A percentile compares a stretch with the other conserved stretches of the same genome.
Conservation (phyloP, 2,888 invertebrate genomes). For the Cyrtodaria siliqua region DNA sequence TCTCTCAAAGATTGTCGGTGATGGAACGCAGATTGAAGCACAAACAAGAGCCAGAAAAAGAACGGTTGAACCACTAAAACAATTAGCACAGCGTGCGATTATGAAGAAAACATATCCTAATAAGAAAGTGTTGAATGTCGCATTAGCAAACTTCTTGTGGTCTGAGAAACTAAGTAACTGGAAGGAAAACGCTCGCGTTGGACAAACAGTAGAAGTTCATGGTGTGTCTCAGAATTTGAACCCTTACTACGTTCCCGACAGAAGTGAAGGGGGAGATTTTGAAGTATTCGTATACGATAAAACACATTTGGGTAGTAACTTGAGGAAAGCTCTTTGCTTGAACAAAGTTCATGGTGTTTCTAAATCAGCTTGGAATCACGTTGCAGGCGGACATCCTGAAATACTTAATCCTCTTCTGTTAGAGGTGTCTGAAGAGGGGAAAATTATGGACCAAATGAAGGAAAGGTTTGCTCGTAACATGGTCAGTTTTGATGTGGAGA, state of each 20-base stretch:
- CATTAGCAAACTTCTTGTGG: constrained; percentile 6
- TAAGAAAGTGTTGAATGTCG: constrained; percentile 13
- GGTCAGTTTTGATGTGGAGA: constrained; percentile 15
- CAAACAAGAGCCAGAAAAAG: background rate
- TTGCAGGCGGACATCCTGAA: background rate
- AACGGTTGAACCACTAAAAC: constrained; percentile 2
- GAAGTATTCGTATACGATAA: constrained; percentile 35
- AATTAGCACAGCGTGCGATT: background rate
- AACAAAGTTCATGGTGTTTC: constrained; percentile 9
- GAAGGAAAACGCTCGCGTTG: constrained; percentile 6
- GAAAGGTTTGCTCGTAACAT: constrained; percentile 13
- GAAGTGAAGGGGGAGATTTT: constrained; percentile 9
- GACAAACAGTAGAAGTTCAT: background rate
- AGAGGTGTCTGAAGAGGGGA: constrained; percentile 27
- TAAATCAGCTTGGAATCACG: constrained; percentile 7
- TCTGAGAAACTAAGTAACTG: constrained; percentile 6
- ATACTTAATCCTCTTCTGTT: constrained; percentile 5
- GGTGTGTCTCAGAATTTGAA: no score
- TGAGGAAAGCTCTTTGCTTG: constrained; percentile 18
- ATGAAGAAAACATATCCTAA: constrained; percentile 25
- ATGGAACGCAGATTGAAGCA: background rate
- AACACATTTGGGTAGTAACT: constrained; percentile 24
- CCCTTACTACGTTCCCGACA: constrained; percentile 35
- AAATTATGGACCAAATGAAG: constrained; percentile 31
- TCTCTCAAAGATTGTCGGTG: background rate